Conservation (phyloP, 2,888 invertebrate genomes). For the Sinohyriopsis cumingii region DNA sequence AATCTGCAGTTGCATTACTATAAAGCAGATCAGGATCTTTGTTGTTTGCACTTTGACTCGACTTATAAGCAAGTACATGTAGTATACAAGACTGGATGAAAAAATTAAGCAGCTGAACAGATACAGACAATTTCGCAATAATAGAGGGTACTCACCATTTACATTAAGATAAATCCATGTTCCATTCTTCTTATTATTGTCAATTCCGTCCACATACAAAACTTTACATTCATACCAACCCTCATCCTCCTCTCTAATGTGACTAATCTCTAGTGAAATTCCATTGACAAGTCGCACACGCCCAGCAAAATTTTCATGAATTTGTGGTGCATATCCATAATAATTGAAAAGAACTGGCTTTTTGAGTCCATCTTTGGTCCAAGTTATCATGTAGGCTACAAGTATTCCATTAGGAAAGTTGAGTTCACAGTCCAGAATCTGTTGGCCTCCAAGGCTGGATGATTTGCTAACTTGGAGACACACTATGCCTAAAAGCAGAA, state of each 20-base stretch:
- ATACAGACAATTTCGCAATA: too few relatives aligned
- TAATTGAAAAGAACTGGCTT: slow-evolving; percentile 98
- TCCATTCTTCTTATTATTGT: slow-evolving; percentile 78
- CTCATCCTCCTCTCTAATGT: slow-evolving; percentile 92
- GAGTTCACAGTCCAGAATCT: slow-evolving; percentile 98
- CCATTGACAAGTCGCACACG: slow-evolving; percentile 72
- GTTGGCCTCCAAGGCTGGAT: slow-evolving; percentile 96
- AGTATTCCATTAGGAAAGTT: slow-evolving; percentile 92
- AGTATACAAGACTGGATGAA: too few relatives aligned
- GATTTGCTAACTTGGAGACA: slow-evolving; percentile 79
- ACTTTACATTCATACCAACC: slow-evolving; percentile 98
- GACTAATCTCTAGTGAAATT: slow-evolving; percentile 87
- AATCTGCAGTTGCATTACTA: too few relatives aligned
- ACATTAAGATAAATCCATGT: slow-evolving; percentile 99
- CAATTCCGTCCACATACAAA: slow-evolving; percentile 93
- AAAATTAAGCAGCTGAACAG: too few relatives aligned
- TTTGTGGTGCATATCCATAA: slow-evolving; percentile 97
- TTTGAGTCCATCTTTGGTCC: slow-evolving; percentile 99
- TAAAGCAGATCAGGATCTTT: too few relatives aligned
- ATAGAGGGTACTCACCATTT: slow-evolving; percentile 80
- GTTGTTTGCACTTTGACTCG: too few relatives aligned
- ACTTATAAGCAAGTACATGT: too few relatives aligned
- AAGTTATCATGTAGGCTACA: slow-evolving; percentile 97
- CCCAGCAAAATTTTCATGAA: slow-evolving; percentile 78
- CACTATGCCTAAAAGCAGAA: slow-evolving; percentile 29